phyloP scores from a whole-genome alignment of 2,113 vertebrate genomes.

The Peucedramus taeniatus region DNA sequence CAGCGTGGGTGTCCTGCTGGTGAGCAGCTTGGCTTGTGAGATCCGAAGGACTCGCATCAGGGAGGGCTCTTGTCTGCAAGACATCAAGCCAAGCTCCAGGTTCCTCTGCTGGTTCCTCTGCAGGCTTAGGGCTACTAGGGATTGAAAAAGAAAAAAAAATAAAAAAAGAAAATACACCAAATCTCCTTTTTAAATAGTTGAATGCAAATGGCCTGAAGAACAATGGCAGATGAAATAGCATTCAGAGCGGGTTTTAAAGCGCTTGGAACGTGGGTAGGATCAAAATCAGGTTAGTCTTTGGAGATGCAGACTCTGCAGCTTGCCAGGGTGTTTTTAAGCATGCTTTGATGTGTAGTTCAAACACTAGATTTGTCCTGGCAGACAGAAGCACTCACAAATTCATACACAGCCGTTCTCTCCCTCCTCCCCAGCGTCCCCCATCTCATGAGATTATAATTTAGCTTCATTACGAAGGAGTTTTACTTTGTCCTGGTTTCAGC shows the following conservation, averaged over 20 bases:
- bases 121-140: background rate
- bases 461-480: conserved; percentile 52
- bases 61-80: background rate
- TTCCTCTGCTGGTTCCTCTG: background rate
- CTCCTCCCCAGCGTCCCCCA: conserved; percentile 38
- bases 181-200: conserved; percentile 52
- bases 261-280: conserved; percentile 45
- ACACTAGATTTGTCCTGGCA: conserved; percentile 62
- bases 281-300: conserved; percentile 61
- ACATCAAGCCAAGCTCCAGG: background rate
- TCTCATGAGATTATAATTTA: conserved; percentile 59
- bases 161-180: conserved; percentile 8
- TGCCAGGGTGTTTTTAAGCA: conserved; percentile 58
- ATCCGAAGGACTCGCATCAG: rapidly evolving
- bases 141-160: background rate
- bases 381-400: conserved; percentile 48
- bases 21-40: background rate
- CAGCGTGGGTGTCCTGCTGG: background rate
- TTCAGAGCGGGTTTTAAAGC: conserved; percentile 43
- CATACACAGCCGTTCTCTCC: background rate
- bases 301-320: conserved; percentile 50
- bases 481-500: conserved; percentile 16
- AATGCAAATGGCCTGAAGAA: conserved; percentile 59
- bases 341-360: conserved; percentile 68
- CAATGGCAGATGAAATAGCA: conserved; percentile 59